These are phyloP conservation scores for Mycalesis mineus DNA, from an alignment of 2,888 invertebrate species.

Conservation along the genomic window DNA sequence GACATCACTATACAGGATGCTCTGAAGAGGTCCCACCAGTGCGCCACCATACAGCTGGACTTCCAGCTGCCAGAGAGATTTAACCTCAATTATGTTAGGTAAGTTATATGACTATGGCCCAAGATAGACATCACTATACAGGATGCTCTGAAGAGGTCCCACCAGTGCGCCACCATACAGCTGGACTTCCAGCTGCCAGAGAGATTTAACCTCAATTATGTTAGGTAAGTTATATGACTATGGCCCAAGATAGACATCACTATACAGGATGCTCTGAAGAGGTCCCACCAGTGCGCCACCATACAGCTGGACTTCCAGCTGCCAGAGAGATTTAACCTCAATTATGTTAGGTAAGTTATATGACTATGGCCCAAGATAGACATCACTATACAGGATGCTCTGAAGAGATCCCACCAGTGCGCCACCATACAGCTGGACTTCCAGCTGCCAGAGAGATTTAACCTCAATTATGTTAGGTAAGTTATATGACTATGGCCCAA, in stretches of 20 bases:
- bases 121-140: constrained; percentile 98
- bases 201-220: constrained; percentile 91
- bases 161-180: constrained; percentile 99
- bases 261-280: constrained; percentile 92
- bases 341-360: too few species aligned
- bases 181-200: constrained; percentile 98
- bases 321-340: constrained; percentile 92
- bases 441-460: constrained; percentile 95
- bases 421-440: constrained; percentile 99
- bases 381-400: constrained; percentile 96
- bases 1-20: constrained; percentile 98
- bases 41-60: constrained; percentile 98
- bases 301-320: constrained; percentile 99
- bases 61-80: constrained; percentile 97
- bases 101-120: too few species aligned
- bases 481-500: too few species aligned
- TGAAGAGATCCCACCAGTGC: constrained; percentile 94
- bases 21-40: constrained; percentile 91
- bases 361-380: constrained; percentile 99
- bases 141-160: constrained; percentile 92
- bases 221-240: too few species aligned
- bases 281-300: constrained; percentile 97
- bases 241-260: constrained; percentile 99
- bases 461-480: too few species aligned
- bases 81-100: too few species aligned